Percentiles rank a stretch among this genome's conserved stretches.
These are phyloP conservation scores for Antrozous pallidus DNA, from an alignment of 2,797 vertebrate genomes.

Conservation along the genomic window DNA sequence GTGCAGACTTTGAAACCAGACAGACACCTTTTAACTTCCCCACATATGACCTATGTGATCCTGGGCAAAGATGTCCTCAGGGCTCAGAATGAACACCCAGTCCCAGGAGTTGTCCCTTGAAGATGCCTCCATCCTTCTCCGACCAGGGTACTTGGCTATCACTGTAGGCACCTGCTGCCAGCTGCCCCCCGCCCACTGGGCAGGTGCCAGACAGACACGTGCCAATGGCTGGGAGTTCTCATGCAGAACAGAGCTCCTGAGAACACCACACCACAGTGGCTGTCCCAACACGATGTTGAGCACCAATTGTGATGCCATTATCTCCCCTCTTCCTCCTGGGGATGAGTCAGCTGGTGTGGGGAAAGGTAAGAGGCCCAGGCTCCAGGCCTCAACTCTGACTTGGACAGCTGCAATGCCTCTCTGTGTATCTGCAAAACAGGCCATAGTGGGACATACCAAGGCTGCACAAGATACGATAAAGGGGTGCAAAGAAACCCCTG, in stretches of 20 bases:
- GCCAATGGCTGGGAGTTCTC: background rate
- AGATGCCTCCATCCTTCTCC: background rate
- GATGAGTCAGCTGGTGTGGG: background rate
- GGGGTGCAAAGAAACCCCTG: background rate
- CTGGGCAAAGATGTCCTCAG: background rate
- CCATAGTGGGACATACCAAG: background rate
- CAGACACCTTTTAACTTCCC: background rate
- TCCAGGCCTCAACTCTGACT: background rate
- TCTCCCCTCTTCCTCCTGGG: background rate
- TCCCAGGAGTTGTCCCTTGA: background rate
- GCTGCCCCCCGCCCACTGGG: background rate
- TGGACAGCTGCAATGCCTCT: background rate
- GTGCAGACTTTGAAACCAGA: background rate
- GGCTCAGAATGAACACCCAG: background rate
- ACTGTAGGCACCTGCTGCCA: background rate
- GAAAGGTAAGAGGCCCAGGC: background rate
- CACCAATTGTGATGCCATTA: rapidly evolving
- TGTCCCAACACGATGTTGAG: background rate
- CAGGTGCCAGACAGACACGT: background rate
- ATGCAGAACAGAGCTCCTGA: background rate
- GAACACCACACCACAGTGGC: background rate
- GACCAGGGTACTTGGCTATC: background rate
- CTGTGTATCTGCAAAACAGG: background rate
- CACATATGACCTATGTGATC: background rate
- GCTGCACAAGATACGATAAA: background rate